Evolutionary conservation across 1,140 invertebrate genomes (phyloP).

Genomic region (Leptinotarsa undecemlineata): DNA sequence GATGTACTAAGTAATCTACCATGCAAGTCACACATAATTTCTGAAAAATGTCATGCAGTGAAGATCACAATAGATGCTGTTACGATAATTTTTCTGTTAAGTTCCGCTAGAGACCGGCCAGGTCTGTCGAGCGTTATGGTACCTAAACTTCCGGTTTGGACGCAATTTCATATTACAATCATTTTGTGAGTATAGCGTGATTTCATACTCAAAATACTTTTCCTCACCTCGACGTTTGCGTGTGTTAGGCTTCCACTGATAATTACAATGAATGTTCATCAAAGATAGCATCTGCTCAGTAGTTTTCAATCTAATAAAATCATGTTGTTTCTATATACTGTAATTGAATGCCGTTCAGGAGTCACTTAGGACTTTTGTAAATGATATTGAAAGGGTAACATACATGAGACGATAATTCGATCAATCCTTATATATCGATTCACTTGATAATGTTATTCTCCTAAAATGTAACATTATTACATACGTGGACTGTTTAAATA

Average conservation of each 20-base stretch:
- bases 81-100: not conserved
- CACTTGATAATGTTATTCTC: no score
- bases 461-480: no score
- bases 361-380: no score
- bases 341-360: no score
- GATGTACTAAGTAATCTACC: no score
- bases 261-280: not conserved
- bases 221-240: not conserved
- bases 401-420: no score
- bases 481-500: no score
- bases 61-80: slow-evolving; percentile 6
- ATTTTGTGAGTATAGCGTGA: slow-evolving; percentile 2
- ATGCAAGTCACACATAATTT: not conserved
- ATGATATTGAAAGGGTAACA: no score
- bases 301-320: no score
- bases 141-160: not conserved
- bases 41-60: not conserved
- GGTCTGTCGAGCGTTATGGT: slow-evolving; percentile 5
- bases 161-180: slow-evolving; percentile 3
- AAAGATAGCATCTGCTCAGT: not conserved
- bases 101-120: slow-evolving; percentile 7
- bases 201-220: not conserved
- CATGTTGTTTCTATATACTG: no score
- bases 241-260: not conserved
- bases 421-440: no score